phyloP scores from a whole-genome alignment of 30 jellyfish, hydroid and myxozoan species.

The Chrysaora quinquecirrha region DNA sequence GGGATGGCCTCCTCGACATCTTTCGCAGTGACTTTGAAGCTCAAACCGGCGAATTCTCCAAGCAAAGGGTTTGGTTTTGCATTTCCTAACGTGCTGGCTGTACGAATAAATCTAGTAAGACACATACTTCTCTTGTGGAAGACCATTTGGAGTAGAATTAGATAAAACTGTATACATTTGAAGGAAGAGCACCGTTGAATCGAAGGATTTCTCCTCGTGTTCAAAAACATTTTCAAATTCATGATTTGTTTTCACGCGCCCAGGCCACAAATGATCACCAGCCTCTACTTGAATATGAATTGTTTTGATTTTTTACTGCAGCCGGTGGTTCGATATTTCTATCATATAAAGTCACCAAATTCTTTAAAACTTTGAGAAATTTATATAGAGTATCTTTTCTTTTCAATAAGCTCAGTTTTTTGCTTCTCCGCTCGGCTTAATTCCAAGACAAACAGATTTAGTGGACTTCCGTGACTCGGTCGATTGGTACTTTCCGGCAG shows the following conservation, averaged over 20 bases:
- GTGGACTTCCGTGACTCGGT: no score
- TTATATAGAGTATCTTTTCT: no score
- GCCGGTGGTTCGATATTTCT: no score
- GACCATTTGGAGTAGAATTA: neutral
- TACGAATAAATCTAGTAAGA: slow-evolving; percentile 43
- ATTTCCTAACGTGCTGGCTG: slow-evolving; percentile 14
- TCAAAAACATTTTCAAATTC: neutral
- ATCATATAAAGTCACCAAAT: no score
- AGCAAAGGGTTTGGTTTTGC: slow-evolving; percentile 47
- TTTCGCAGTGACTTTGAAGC: slow-evolving; percentile 52
- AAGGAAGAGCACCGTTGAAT: neutral
- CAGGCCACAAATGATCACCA: neutral
- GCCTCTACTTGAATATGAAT: neutral
- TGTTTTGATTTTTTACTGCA: neutral
- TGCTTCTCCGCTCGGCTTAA: no score
- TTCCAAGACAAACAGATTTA: no score
- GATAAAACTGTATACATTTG: neutral
- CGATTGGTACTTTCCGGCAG: no score
- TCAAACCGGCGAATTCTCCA: slow-evolving; percentile 35
- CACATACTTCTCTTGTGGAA: slow-evolving; percentile 35
- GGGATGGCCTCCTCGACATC: slow-evolving; percentile 75
- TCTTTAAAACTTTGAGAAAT: no score
- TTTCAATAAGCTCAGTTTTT: no score
- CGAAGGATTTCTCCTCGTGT: neutral
- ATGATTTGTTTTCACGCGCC: neutral